Base-by-base conservation (phyloP, 2,888 invertebrate genomes). In the Diplazon laetatorius region DNA sequence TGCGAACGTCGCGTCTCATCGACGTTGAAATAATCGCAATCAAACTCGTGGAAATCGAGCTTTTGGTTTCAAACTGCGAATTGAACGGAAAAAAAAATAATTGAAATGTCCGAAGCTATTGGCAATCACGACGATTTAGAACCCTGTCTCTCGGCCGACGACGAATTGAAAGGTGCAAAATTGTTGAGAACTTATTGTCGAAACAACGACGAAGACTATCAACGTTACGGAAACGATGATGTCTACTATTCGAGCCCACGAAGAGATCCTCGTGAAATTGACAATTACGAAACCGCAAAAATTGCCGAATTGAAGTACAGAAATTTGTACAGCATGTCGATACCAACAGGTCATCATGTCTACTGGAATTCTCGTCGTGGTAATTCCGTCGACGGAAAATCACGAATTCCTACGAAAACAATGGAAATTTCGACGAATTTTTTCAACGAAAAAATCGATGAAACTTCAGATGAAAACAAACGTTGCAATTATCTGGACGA, bases 301-400 rank as follows among this genome's bases (percentile, higher is more conserved):
- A 0, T 46, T 0, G 42, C 71, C 0, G 85, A 87, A 22, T 84
- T 83, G 80, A 88, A 85, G 70, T 84, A 81, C 46, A 85, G 78
- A 72, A 88, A 86, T 82, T 75, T 84, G 5, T 86, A 85, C 69
- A 86, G 85, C 66, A 62, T 86, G 35, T 82, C 87, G 8, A 39
- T 63, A 1, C 55, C 35, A 4, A 68, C 48, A 30, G 20, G 12
- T 9, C 22, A 8, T 20, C 35, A n/a, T 35, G 30, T 30, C 30
- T 5, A 30, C 30, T 6, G 71, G 48, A 63, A 10, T 14, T 9
- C 55, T 9, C 55, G 42, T 22, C 66, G 35, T 46, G 39, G 48
- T 8, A 39, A 42, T 6, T 42, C 16, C 0, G 16, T 6, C 48
- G 50, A 46, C 62, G 65, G 55, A 63, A 20, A 48, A 68, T 2